phyloP scores from a whole-genome alignment of 2,888 invertebrate genomes.

The Lissocephala sabroskyi region DNA sequence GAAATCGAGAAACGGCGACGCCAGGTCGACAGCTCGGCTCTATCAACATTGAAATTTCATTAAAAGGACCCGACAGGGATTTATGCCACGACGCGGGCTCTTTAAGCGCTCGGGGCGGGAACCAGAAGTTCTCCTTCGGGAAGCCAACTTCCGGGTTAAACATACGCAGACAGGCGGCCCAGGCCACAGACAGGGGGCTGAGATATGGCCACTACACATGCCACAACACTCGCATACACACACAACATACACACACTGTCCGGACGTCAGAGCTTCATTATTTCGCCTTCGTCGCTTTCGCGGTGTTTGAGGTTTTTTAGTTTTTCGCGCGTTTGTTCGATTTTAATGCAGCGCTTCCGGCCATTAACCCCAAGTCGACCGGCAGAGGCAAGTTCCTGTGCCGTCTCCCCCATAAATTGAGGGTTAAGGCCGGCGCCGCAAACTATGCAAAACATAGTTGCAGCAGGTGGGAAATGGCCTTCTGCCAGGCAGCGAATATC shows the following conservation, averaged over 20 bases:
- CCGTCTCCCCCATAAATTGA: constrained; percentile 19
- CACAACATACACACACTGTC: not conserved
- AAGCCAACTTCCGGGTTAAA: constrained; percentile 50
- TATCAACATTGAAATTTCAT: constrained; percentile 61
- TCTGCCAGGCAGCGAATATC: no score
- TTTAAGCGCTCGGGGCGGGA: constrained; percentile 29
- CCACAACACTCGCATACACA: no score
- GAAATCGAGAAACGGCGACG: constrained; percentile 42
- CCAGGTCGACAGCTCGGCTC: not conserved
- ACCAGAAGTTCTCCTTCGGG: not conserved
- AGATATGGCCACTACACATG: constrained; percentile 58
- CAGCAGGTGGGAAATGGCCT: no score
- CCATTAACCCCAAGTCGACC: constrained; percentile 43
- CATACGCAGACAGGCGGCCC: constrained; percentile 51
- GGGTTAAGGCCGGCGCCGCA: constrained; percentile 51
- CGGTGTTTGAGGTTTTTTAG: not conserved
- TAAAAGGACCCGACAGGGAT: constrained; percentile 49
- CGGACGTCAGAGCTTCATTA: not conserved
- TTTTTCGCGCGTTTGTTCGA: constrained; percentile 55
- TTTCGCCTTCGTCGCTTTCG: no score
- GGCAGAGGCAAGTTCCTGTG: no score
- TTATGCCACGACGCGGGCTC: constrained; percentile 54
- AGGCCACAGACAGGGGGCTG: constrained; percentile 4
- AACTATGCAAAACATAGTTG: constrained; percentile 46
- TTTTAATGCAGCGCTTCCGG: constrained; percentile 58